Percentiles rank a stretch among this genome's conserved stretches.
phyloP scores from a whole-genome alignment of 2,113 vertebrate species.

The Hippolais icterina region DNA sequence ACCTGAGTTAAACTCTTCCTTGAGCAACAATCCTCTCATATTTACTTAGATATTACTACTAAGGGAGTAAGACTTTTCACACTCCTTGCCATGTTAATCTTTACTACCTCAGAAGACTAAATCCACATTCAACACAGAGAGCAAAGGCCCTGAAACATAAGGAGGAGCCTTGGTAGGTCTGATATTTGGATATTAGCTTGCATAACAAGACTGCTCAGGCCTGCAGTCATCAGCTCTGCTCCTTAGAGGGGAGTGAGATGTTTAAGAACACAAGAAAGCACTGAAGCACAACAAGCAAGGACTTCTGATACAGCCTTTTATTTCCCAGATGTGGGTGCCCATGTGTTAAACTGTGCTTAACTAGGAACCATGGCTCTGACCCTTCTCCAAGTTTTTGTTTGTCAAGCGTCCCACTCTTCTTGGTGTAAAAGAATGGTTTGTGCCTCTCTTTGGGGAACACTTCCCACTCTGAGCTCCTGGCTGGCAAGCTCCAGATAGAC shows the following conservation, averaged over 20 bases:
- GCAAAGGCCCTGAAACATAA: not conserved
- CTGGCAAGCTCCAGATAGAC: not conserved
- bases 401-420: not conserved
- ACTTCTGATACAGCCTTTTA: not conserved
- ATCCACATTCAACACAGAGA: not conserved
- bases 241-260: not conserved
- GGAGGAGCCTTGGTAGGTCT: not conserved
- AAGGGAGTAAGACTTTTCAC: not conserved
- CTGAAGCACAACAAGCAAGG: not conserved
- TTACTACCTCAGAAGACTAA: not conserved
- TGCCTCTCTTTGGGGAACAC: not conserved
- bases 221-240: not conserved
- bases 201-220: not conserved
- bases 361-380: not conserved
- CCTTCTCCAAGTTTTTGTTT: not conserved
- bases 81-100: not conserved
- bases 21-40: not conserved
- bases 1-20: not conserved
- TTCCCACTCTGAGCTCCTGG: not conserved
- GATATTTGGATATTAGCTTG: not conserved
- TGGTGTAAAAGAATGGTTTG: not conserved
- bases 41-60: not conserved
- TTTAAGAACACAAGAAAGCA: not conserved
- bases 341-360: not conserved
- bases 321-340: not conserved